Evolutionary conservation across 2,113 vertebrate species (phyloP).

Genomic region (Nematolebias whitei): DNA sequence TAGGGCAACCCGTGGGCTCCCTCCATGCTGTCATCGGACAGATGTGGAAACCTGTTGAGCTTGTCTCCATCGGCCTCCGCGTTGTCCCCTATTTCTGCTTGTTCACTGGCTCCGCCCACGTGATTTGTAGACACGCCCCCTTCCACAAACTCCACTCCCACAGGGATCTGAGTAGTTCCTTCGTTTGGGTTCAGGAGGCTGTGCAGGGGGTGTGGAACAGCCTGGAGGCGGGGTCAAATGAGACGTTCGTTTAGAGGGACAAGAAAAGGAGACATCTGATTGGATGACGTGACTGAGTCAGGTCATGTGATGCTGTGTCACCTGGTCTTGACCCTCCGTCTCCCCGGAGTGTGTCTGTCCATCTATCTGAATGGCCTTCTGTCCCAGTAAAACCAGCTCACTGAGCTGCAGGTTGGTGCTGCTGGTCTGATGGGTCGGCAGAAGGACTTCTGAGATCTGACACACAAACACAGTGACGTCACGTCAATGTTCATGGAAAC

Average conservation of each 20-base stretch:
- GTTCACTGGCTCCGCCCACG: not conserved
- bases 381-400: constrained; percentile 22
- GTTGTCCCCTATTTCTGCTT: not conserved
- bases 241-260: not conserved
- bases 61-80: not conserved
- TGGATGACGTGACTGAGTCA: not conserved
- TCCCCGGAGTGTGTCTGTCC: not conserved
- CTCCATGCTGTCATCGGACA: constrained; percentile 17
- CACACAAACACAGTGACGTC: not conserved
- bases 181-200: not conserved
- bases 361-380: not conserved
- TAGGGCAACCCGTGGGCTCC: not conserved
- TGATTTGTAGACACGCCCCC: not conserved
- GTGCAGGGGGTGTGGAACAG: not conserved
- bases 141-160: not conserved
- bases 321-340: constrained; percentile 5
- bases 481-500: not conserved
- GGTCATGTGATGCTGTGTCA: constrained; percentile 16
- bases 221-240: not conserved
- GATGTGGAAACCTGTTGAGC: not conserved
- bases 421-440: constrained; percentile 2
- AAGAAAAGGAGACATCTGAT: not conserved
- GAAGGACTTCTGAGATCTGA: constrained; percentile 7
- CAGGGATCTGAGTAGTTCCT: rapidly evolving
- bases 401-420: constrained; percentile 8